Evolutionary conservation across 2,888 invertebrate species (phyloP).

Genomic region (Monopis laevigella): DNA sequence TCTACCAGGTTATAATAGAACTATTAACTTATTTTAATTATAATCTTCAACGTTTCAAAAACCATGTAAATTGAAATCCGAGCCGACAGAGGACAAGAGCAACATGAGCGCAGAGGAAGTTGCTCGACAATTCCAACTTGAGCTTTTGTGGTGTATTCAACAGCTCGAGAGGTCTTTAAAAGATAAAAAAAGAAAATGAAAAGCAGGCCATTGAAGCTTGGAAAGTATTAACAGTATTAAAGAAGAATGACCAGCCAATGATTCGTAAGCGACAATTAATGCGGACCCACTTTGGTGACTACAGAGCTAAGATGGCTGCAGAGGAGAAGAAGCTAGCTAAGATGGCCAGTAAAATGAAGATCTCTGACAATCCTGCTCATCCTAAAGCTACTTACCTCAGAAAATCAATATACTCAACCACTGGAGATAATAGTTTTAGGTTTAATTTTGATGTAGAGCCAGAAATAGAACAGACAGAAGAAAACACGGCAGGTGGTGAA

Average conservation of each 20-base stretch:
- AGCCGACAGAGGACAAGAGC: too few relatives aligned
- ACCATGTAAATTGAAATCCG: too few relatives aligned
- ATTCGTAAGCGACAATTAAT: conserved; percentile 84
- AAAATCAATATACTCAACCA: conserved; percentile 67
- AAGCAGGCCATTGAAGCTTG: conserved; percentile 71
- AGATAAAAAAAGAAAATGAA: conserved; percentile 69
- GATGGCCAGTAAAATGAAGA: conserved; percentile 66
- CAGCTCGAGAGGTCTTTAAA: conserved; percentile 70
- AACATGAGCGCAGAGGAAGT: too few relatives aligned
- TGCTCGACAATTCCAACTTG: conserved; percentile 76
- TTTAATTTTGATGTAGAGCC: conserved; percentile 51
- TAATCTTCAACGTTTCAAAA: too few relatives aligned
- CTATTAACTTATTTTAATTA: too few relatives aligned
- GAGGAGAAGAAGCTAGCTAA: conserved; percentile 73
- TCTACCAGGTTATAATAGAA: too few relatives aligned
- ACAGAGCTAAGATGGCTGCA: conserved; percentile 80
- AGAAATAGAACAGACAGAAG: conserved; percentile 28
- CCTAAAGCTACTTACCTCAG: conserved; percentile 74
- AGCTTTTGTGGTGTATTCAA: conserved; percentile 83
- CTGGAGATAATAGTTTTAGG: conserved; percentile 63
- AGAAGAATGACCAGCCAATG: conserved; percentile 75
- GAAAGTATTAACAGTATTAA: conserved; percentile 75
- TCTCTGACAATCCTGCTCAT: conserved; percentile 53
- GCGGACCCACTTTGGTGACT: conserved; percentile 83
- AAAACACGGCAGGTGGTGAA: conserved; percentile 20